Evolutionary conservation across 2,888 invertebrate genomes (phyloP).

Genomic region (Cataglyphis livida): DNA sequence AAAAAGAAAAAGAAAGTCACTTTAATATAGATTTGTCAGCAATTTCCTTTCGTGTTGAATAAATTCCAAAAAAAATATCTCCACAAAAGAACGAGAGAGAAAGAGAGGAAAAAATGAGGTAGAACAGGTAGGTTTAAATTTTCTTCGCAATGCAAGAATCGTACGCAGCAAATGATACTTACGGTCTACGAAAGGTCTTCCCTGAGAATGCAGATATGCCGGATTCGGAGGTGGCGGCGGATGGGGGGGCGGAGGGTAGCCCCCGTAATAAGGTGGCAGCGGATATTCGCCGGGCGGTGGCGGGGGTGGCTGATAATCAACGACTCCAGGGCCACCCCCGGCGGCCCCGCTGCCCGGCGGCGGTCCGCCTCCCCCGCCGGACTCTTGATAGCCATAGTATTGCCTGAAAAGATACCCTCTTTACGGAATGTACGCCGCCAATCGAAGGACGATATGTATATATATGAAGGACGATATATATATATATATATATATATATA

Average conservation of each 20-base stretch:
- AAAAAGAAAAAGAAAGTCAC: background rate
- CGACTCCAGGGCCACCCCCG: constrained; percentile 84
- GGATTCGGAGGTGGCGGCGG: constrained; percentile 87
- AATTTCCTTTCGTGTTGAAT: background rate
- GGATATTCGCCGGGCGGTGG: constrained; percentile 86
- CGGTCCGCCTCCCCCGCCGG: constrained; percentile 83
- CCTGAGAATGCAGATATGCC: constrained; percentile 84
- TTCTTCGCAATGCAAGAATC: background rate
- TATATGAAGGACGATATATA: background rate
- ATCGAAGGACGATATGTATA: background rate
- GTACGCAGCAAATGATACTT: constrained; percentile 68
- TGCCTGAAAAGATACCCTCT: constrained; percentile 77
- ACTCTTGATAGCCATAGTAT: constrained; percentile 83
- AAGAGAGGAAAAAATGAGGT: background rate
- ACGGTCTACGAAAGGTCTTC: constrained; percentile 85
- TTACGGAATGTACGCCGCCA: constrained; percentile 39
- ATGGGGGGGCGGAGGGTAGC: constrained; percentile 84
- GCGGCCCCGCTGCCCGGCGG: constrained; percentile 84
- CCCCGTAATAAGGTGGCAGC: constrained; percentile 87
- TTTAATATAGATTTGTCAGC: background rate
- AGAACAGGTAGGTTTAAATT: background rate
- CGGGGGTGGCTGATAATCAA: constrained; percentile 86
- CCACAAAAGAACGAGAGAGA: background rate
- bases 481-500: too few species aligned
- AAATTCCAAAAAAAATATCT: background rate